Conservation (phyloP, 2,113 vertebrate genomes). For the Lophotis ruficrista region DNA sequence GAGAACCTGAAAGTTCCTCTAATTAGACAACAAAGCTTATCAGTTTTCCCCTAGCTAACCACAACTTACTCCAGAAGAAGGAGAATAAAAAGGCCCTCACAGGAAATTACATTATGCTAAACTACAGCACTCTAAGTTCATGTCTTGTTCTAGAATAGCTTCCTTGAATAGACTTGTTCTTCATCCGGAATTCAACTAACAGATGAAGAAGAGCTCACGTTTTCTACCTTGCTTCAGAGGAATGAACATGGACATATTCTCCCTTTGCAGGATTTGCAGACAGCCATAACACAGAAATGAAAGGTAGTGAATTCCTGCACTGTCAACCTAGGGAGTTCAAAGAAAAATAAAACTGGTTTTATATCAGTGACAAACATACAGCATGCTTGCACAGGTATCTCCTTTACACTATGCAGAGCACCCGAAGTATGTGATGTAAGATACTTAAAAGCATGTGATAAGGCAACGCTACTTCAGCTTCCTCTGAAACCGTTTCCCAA, state of each 20-base stretch:
- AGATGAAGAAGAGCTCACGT: not conserved
- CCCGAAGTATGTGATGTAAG: not conserved
- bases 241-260: not conserved
- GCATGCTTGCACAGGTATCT: not conserved
- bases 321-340: not conserved
- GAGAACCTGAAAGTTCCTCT: not conserved
- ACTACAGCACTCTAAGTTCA: not conserved
- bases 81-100: not conserved
- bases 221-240: not conserved
- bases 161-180: not conserved
- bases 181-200: not conserved
- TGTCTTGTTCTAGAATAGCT: not conserved
- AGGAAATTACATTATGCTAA: not conserved
- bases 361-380: not conserved
- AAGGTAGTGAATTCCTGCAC: not conserved
- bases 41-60: not conserved
- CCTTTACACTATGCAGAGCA: not conserved
- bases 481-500: not conserved
- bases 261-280: not conserved
- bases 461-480: not conserved
- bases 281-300: not conserved
- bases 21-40: not conserved
- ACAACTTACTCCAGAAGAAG: not conserved
- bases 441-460: not conserved
- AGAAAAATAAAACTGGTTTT: not conserved